Base-by-base conservation (phyloP, 2,113 vertebrate genomes). In the Bombycilla garrulus region DNA sequence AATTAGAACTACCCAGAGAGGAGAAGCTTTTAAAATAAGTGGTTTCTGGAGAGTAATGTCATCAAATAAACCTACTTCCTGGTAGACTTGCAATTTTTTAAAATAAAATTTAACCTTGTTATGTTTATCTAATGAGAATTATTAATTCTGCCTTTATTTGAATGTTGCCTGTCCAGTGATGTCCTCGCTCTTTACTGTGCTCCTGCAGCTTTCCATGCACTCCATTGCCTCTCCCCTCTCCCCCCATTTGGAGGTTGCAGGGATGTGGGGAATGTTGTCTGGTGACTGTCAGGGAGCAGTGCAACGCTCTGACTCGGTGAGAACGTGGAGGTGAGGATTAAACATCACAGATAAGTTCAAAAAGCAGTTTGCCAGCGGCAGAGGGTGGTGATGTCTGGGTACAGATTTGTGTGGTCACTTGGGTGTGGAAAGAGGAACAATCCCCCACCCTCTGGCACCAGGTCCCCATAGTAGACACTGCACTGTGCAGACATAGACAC, bases 91-190 rank as follows among this genome's bases (percentile, higher is more conserved):
- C 92, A 86, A 31, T 86, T 96, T 88, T 79, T 81, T 26, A 2
- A 56, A 76, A 56, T 61, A 19, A 73, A 74, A 64, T 35, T 65
- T 76, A 92, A 91, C 91, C 70, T 91, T 92, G 77, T 13, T 81
- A 15, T 48, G 56, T 92, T 95, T 91, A 76, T 93, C 57, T 83
- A 57, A 80, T 28, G 51, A 92, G 82, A 88, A 84, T 64, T n/a
- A 60, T 58, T 31, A 74, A 51, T 92, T 90, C 65, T 95, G 95
- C 96, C 94, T 94, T 95, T 73, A 66, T 88, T 66, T 88, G 88
- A 88, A 70, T 70, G 90, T 91, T 92, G 81, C 90, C 93, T 90
- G 70, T 85, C 93, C 71, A 47, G 50, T 83, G 36, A 72, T 6
- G 47, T 86, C 82, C 79, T 81, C 11, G 1, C 67, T 83, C 61